Evolutionary conservation across 1,140 invertebrate species (phyloP).

Genomic region (Lepidurus packardi): DNA sequence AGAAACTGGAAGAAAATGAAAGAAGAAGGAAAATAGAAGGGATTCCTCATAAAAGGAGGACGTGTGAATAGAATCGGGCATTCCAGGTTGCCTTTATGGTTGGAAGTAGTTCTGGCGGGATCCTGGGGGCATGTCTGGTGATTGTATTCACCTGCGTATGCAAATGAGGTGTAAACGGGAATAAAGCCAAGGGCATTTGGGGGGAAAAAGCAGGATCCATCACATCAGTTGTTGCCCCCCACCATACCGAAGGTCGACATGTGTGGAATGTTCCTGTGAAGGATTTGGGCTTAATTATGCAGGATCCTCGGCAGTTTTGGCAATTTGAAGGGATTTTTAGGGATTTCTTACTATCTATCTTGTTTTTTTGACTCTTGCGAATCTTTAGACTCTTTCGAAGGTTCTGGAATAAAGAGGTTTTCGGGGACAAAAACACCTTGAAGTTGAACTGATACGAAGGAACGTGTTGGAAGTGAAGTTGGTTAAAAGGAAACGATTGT

Average conservation of each 20-base stretch:
- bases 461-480: too few relatives aligned
- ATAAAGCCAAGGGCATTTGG: constrained; percentile 16
- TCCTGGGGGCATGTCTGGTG: background rate
- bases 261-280: background rate
- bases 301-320: too few relatives aligned
- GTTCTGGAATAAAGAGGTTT: too few relatives aligned
- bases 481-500: too few relatives aligned
- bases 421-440: too few relatives aligned
- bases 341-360: too few relatives aligned
- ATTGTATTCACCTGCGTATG: constrained; percentile 19
- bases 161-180: constrained; percentile 1
- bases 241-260: background rate
- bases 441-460: too few relatives aligned
- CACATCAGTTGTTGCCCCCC: background rate
- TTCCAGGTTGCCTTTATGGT: background rate
- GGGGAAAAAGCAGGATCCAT: background rate
- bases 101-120: background rate
- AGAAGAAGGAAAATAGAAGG: background rate
- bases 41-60: constrained; percentile 1
- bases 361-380: too few relatives aligned
- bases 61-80: background rate
- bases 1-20: background rate
- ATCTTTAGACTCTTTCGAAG: too few relatives aligned
- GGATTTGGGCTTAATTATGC: too few relatives aligned
- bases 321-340: too few relatives aligned